Conservation (phyloP, 2,888 invertebrate genomes). For the Ormyrus nitidulus region DNA sequence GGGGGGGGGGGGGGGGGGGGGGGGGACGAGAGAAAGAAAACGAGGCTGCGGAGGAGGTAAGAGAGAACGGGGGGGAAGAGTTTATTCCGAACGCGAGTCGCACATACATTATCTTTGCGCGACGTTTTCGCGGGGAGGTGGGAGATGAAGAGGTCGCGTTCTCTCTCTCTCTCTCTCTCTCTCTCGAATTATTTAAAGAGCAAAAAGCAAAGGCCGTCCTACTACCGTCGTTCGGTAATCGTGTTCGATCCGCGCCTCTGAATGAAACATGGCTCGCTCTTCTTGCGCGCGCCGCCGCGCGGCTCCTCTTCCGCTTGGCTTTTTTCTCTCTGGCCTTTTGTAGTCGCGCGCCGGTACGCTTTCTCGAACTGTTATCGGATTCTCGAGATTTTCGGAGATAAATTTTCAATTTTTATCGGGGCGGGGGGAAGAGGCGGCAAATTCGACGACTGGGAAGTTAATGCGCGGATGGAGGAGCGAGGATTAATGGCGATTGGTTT, state of each 20-base stretch:
- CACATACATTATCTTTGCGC: constrained; percentile 44
- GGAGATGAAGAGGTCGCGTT: not conserved
- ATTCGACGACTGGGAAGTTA: no score
- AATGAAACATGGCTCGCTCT: constrained; percentile 18
- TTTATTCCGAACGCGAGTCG: constrained; percentile 40
- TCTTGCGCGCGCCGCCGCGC: not conserved
- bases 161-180: not conserved
- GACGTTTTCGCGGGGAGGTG: not conserved
- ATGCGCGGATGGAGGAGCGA: no score
- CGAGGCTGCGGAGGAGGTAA: constrained; percentile 34
- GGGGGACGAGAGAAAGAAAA: constrained; percentile 6
- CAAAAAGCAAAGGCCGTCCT: constrained; percentile 31
- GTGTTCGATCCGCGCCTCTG: constrained; percentile 16
- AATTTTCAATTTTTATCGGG: no score
- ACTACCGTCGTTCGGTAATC: constrained; percentile 8
- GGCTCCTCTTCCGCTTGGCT: not conserved
- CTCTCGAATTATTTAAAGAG: constrained; percentile 38
- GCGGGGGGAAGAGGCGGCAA: no score
- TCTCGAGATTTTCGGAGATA: no score
- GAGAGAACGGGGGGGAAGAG: constrained; percentile 38
- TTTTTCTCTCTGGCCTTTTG: not conserved
- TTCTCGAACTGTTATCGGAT: no score
- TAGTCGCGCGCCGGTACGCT: no score
- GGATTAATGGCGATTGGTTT: no score
- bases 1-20: constrained; percentile 33